Conservation (phyloP, 2,113 vertebrate genomes). For the Hippocampus zosterae region DNA sequence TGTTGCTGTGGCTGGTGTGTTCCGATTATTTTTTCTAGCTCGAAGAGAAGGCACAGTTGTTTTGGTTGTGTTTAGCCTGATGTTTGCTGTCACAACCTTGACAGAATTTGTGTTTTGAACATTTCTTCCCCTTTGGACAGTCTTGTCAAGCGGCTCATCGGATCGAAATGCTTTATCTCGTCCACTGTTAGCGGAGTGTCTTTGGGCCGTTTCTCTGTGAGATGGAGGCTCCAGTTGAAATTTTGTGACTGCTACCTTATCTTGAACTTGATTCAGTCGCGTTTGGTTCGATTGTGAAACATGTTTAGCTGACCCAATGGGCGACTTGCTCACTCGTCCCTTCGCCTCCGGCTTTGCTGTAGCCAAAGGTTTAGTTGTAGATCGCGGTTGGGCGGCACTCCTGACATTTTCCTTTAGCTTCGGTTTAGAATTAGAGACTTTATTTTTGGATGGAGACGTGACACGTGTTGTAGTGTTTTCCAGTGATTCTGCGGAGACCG, state of each 20-base stretch:
- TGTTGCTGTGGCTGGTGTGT: slow-evolving; percentile 6
- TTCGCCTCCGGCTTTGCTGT: slow-evolving; percentile 27
- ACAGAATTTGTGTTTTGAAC: slow-evolving; percentile 13
- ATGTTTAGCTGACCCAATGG: slow-evolving; percentile 26
- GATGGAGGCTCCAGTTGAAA: slow-evolving; percentile 63
- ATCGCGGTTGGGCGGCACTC: background rate
- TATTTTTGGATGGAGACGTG: slow-evolving; percentile 24
- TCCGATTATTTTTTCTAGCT: slow-evolving; percentile 14
- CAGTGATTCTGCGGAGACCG: background rate
- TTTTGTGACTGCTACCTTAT: slow-evolving; percentile 40
- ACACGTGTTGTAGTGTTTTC: slow-evolving; percentile 22
- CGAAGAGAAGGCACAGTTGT: slow-evolving; percentile 8
- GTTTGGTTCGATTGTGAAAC: slow-evolving; percentile 27
- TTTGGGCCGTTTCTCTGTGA: slow-evolving; percentile 26
- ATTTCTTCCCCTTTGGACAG: background rate
- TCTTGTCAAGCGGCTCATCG: slow-evolving; percentile 30
- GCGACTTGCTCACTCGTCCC: slow-evolving; percentile 14
- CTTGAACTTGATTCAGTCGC: slow-evolving; percentile 28
- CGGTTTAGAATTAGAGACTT: slow-evolving; percentile 16
- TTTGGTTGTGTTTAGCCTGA: slow-evolving; percentile 12
- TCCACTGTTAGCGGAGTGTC: slow-evolving; percentile 23
- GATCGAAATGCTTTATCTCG: slow-evolving; percentile 28
- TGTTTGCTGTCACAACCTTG: slow-evolving; percentile 14
- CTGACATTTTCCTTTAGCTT: slow-evolving; percentile 27
- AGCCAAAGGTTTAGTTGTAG: slow-evolving; percentile 16